Evolutionary conservation across 2,888 invertebrate genomes (phyloP).

Genomic region (Orthonevra nobilis): DNA sequence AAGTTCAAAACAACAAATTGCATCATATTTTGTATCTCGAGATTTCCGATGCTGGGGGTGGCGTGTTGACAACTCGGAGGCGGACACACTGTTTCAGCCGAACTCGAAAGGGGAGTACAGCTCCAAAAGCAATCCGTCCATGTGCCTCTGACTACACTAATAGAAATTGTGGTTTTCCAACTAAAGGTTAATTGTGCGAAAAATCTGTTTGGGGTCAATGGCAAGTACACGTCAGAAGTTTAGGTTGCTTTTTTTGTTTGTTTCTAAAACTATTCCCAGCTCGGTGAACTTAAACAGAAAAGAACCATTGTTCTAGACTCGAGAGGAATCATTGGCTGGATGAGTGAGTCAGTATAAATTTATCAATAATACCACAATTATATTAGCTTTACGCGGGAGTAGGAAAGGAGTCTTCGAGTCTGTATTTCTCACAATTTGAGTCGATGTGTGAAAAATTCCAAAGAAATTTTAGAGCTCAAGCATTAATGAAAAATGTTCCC

Average conservation of each 20-base stretch:
- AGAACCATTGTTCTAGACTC: constrained; percentile 40
- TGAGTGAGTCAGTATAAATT: too few relatives aligned
- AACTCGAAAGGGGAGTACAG: constrained; percentile 47
- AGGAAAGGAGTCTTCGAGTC: too few relatives aligned
- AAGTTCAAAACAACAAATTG: constrained; percentile 61
- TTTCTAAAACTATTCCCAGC: too few relatives aligned
- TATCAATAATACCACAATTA: too few relatives aligned
- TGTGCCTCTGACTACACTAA: not conserved
- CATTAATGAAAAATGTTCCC: too few relatives aligned
- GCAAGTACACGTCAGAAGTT: constrained; percentile 45
- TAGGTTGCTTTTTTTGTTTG: constrained; percentile 4
- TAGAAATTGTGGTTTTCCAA: not conserved
- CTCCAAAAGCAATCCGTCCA: not conserved
- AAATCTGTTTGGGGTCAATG: constrained; percentile 56
- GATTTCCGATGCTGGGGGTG: constrained; percentile 19
- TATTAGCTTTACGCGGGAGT: too few relatives aligned
- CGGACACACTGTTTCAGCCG: constrained; percentile 16
- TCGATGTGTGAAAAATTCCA: too few relatives aligned
- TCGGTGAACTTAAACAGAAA: constrained; percentile 49
- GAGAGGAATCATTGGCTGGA: too few relatives aligned
- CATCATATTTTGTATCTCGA: constrained; percentile 39
- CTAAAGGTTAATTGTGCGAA: constrained; percentile 51
- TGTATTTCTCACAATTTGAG: too few relatives aligned
- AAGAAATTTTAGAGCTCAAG: too few relatives aligned
- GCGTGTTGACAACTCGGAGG: constrained; percentile 55